A percentile compares a stretch with the other conserved stretches of the same genome.
Conservation (phyloP, 2,113 vertebrate genomes). For the Eretmochelys imbricata region DNA sequence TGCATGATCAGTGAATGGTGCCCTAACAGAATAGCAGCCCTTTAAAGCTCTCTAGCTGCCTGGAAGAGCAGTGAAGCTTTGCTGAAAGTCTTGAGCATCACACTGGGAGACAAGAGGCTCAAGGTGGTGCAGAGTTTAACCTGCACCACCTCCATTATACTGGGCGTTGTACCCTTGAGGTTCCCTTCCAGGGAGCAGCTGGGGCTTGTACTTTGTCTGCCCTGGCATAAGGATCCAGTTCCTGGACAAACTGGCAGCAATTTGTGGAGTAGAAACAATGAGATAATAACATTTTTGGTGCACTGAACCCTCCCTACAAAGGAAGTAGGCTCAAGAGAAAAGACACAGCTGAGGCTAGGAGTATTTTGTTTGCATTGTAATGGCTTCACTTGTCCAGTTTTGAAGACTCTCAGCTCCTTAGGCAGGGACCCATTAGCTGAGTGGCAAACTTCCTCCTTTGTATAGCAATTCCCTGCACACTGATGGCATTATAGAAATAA, state of each 20-base stretch:
- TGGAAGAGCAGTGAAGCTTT: neutral
- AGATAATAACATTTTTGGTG: neutral
- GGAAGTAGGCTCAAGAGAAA: neutral
- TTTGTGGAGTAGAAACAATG: neutral
- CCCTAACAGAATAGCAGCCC: neutral
- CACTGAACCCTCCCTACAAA: neutral
- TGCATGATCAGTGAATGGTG: accelerated
- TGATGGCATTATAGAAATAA: conserved; percentile 32
- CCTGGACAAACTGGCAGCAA: neutral
- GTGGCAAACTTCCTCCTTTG: neutral
- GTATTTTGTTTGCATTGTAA: neutral
- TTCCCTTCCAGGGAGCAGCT: neutral
- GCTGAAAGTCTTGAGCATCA: neutral
- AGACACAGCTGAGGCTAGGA: neutral
- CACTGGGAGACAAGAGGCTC: neutral
- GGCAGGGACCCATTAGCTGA: neutral
- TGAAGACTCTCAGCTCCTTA: neutral
- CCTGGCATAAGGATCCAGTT: neutral
- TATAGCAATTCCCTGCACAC: neutral
- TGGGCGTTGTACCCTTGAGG: neutral
- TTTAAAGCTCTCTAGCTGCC: neutral
- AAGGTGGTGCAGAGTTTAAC: accelerated
- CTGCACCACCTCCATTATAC: neutral
- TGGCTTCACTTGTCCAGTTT: neutral
- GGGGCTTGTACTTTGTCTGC: neutral